Conservation (phyloP, 2,888 invertebrate species). For the Phragmatobia fuliginosa region DNA sequence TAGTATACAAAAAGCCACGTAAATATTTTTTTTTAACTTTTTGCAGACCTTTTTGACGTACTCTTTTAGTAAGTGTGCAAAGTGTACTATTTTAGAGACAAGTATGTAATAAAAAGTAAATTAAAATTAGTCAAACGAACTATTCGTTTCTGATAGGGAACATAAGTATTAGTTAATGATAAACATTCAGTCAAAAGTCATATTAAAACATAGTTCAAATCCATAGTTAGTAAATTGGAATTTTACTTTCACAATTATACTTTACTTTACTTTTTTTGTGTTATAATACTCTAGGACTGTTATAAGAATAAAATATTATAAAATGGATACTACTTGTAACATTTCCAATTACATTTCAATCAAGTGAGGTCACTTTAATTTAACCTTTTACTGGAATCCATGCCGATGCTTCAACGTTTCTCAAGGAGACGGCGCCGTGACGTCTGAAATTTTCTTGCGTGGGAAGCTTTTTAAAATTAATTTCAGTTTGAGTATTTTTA, state of each 20-base stretch:
- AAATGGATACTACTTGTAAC: neutral
- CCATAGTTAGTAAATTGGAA: neutral
- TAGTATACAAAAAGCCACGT: slow-evolving; percentile 32
- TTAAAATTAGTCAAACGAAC: neutral
- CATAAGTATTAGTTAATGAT: too few species aligned
- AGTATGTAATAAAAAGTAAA: neutral
- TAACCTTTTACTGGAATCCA: neutral
- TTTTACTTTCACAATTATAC: neutral
- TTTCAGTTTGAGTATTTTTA: neutral
- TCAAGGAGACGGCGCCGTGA: neutral
- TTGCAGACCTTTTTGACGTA: slow-evolving; percentile 6
- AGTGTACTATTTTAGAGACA: neutral
- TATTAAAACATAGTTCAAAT: neutral
- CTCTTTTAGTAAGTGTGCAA: neutral
- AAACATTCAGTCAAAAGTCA: too few species aligned
- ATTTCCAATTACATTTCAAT: neutral
- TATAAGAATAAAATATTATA: too few species aligned
- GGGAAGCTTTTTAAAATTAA: neutral
- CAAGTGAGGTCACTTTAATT: neutral
- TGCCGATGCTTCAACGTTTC: neutral
- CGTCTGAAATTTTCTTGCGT: neutral
- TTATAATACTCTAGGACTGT: neutral
- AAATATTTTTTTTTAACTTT: slow-evolving; percentile 19
- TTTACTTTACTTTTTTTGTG: too few species aligned
- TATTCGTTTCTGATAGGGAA: neutral